Evolutionary conservation across 1,140 invertebrate genomes (phyloP).

Genomic region (Drosophila pruinosa): DNA sequence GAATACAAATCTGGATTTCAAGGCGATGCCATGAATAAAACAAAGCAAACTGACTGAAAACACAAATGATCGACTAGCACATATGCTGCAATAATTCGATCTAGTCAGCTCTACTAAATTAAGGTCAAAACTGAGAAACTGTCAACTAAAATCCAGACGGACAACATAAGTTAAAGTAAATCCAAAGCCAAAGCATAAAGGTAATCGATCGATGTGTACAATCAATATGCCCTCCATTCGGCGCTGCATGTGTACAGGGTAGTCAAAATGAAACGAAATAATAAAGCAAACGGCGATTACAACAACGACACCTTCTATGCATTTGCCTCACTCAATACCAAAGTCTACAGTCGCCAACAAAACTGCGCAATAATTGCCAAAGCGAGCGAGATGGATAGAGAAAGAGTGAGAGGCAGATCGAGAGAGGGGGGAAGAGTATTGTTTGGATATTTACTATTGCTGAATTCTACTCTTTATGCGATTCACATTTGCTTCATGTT

Average conservation of each 20-base stretch:
- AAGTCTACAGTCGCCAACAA: conserved; percentile 54
- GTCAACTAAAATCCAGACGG: too few relatives aligned
- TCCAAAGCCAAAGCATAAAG: too few relatives aligned
- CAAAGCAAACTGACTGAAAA: conserved; percentile 1
- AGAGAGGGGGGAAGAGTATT: not conserved
- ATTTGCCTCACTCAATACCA: conserved; percentile 39
- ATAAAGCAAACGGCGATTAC: conserved; percentile 55
- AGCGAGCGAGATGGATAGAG: not conserved
- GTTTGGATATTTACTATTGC: conserved; percentile 28
- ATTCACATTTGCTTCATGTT: conserved; percentile 62
- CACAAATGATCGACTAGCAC: not conserved
- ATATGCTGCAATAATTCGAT: too few relatives aligned
- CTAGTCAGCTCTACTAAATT: not conserved
- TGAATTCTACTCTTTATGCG: conserved; percentile 43
- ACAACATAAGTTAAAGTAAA: too few relatives aligned
- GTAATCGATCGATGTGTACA: not conserved
- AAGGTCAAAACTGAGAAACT: too few relatives aligned
- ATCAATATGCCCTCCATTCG: not conserved
- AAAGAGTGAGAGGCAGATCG: not conserved
- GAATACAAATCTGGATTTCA: conserved; percentile 74
- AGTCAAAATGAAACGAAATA: conserved; percentile 44
- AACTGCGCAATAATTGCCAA: conserved; percentile 73
- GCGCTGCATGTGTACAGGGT: not conserved
- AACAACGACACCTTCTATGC: conserved; percentile 67
- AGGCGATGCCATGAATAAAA: conserved; percentile 40